Percentiles rank a stretch among this genome's conserved stretches.
Evolutionary conservation across 2,888 invertebrate genomes (phyloP).

Genomic region (Drosophila lacicola): DNA sequence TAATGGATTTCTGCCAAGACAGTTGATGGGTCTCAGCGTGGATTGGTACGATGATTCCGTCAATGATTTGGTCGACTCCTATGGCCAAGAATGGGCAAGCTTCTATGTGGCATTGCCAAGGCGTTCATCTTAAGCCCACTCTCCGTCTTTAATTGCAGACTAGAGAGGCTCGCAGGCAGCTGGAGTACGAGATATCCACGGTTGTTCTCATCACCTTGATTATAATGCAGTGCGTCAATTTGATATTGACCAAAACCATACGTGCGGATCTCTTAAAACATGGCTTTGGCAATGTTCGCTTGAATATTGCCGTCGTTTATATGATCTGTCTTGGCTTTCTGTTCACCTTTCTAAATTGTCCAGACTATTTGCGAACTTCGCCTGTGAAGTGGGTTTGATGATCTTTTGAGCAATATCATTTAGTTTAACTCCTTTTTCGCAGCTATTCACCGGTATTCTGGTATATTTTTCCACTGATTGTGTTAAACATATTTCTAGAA

Average conservation of each 20-base stretch:
- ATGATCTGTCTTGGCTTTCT: constrained; percentile 22
- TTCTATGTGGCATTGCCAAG: not conserved
- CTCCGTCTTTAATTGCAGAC: constrained; percentile 25
- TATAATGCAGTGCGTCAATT: constrained; percentile 51
- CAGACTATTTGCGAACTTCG: constrained; percentile 1
- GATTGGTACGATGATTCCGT: constrained; percentile 36
- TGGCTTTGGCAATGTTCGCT: constrained; percentile 47
- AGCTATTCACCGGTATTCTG: constrained; percentile 30
- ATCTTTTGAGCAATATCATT: accelerated
- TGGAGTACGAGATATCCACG: constrained; percentile 29
- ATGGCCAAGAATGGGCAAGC: constrained; percentile 69
- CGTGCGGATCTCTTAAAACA: constrained; percentile 47
- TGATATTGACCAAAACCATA: constrained; percentile 52
- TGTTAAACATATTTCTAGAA: constrained; percentile 37
- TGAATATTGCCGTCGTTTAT: constrained; percentile 32
- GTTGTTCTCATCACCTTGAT: constrained; percentile 29
- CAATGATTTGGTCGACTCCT: constrained; percentile 53
- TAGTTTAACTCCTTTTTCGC: not conserved
- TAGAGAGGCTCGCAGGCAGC: constrained; percentile 14
- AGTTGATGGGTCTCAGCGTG: constrained; percentile 17
- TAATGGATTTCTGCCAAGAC: constrained; percentile 55
- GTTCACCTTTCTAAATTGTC: not conserved
- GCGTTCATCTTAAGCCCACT: not conserved
- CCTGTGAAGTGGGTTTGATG: constrained; percentile 35
- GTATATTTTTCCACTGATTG: constrained; percentile 28